phyloP scores from a whole-genome alignment of 2,797 vertebrate genomes.

The Macroramphosus scolopax region DNA sequence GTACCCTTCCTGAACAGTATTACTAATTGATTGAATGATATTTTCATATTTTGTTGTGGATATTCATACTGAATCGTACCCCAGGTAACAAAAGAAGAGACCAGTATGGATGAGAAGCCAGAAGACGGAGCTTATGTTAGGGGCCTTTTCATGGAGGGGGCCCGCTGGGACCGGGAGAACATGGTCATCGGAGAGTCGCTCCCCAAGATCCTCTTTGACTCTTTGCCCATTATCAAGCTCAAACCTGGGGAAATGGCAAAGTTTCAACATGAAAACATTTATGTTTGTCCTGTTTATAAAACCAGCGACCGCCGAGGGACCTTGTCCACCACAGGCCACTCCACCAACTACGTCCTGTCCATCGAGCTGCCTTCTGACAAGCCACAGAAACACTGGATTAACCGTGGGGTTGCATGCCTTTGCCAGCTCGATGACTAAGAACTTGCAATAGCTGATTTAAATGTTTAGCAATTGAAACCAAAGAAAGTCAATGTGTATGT shows the following conservation, averaged over 20 bases:
- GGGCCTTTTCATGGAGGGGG: conserved; percentile 92
- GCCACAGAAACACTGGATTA: conserved; percentile 89
- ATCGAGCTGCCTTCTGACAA: conserved; percentile 80
- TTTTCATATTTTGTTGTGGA: conserved; percentile 58
- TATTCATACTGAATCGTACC: too few species aligned
- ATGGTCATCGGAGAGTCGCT: conserved; percentile 84
- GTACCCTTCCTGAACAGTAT: not conserved
- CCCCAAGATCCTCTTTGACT: conserved; percentile 90
- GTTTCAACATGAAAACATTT: conserved; percentile 54
- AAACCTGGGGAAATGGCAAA: conserved; percentile 91
- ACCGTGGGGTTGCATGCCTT: conserved; percentile 91
- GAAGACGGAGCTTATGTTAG: conserved; percentile 90
- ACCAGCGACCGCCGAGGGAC: conserved; percentile 92
- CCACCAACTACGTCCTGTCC: conserved; percentile 93
- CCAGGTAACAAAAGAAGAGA: too few species aligned
- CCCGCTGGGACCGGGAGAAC: conserved; percentile 88
- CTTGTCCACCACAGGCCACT: conserved; percentile 94
- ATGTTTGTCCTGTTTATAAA: conserved; percentile 94
- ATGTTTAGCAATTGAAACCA: too few species aligned
- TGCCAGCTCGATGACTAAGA: conserved; percentile 91
- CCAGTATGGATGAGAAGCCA: conserved; percentile 75
- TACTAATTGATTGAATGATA: too few species aligned
- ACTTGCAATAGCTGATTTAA: too few species aligned
- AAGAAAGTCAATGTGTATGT: too few species aligned
- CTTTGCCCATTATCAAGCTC: conserved; percentile 94